Evolutionary conservation across 2,888 invertebrate species (phyloP), one percentile per base, ranked within the genome.

Genomic region (Schizaphis graminum): DNA sequence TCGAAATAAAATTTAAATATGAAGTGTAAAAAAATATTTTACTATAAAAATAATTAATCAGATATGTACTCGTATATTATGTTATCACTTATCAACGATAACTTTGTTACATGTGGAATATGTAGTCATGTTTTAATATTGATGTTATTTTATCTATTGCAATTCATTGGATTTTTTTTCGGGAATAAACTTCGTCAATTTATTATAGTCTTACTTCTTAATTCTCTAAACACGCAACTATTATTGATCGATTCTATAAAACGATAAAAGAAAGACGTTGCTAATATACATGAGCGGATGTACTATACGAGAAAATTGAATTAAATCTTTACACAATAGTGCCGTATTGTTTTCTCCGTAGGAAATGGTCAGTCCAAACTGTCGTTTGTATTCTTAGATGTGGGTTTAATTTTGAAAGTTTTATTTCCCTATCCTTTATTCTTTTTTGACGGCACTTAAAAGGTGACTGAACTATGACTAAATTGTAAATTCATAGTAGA

Each of bases 371-470:
- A 35, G 67, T 88, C 67, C 88, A 49, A 49, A 92, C 57, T 28
- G 49, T 49, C 26, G 87, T 92, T 92, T 28, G 61, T 92, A 87
- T 88, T 53, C 88, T 61, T 47, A 67, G 88, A 21, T 28, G 67
- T 41, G 53, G 53, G 49, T 53, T 92, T 88, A 88, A 77, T 67
- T 92, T 92, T n/a, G 53, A 92, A 92, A 88, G 88, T 92, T 92
- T 88, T 53, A 88, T 28, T 67, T 61, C 44, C 35, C 67, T 24
- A 35, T 61, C 11, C 28, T 92, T 87, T 92, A 61, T 86, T 85
- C 4, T 44, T 77, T 28, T 90, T 67, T 35, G 28, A 57, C 13
- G 85, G 28, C 41, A 57, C 56, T 92, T 61, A 49, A 26, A 35
- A 49, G 35, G 47, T 35, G 35, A 87, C 10, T 35, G 49, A 35